A percentile compares a stretch with the other conserved stretches of the same genome.
Evolutionary conservation across 2,888 invertebrate species (phyloP).

Genomic region (Andrena trimmerana): DNA sequence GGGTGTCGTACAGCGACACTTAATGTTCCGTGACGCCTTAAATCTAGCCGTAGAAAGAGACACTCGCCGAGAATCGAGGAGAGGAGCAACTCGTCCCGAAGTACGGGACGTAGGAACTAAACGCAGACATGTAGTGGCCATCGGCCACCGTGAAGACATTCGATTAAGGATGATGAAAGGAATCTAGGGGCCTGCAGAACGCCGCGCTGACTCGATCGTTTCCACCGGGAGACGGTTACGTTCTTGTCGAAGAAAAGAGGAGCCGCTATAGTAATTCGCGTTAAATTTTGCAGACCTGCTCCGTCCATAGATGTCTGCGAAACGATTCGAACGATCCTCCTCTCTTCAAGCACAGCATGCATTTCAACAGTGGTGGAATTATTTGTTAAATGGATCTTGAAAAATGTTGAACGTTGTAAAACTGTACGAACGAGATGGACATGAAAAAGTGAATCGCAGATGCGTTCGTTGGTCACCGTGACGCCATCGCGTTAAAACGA

Average conservation of each 20-base stretch:
- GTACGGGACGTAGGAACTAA: slow-evolving; percentile 21
- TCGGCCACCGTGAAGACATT: slow-evolving; percentile 71
- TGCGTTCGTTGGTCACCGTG: slow-evolving; percentile 69
- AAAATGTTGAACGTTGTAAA: no score
- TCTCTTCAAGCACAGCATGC: no score
- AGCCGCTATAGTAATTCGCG: background rate
- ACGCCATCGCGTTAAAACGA: slow-evolving; percentile 71
- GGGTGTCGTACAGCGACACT: slow-evolving; percentile 46
- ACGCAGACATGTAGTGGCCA: slow-evolving; percentile 34
- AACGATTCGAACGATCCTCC: no score
- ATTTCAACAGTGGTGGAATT: no score
- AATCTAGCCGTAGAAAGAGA: slow-evolving; percentile 62
- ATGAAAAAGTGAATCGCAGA: slow-evolving; percentile 47
- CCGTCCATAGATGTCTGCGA: no score
- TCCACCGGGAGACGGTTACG: slow-evolving; percentile 23
- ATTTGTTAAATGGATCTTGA: no score
- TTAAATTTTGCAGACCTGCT: background rate
- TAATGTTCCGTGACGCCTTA: slow-evolving; percentile 77
- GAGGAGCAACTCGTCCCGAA: slow-evolving; percentile 31
- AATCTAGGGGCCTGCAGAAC: slow-evolving; percentile 24
- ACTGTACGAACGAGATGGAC: slow-evolving; percentile 7
- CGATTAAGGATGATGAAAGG: slow-evolving; percentile 65
- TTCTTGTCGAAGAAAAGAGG: slow-evolving; percentile 9
- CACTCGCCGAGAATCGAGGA: slow-evolving; percentile 11
- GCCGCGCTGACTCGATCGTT: background rate